Evolutionary conservation across 2,113 vertebrate genomes (phyloP).

Genomic region (Callipepla squamata): DNA sequence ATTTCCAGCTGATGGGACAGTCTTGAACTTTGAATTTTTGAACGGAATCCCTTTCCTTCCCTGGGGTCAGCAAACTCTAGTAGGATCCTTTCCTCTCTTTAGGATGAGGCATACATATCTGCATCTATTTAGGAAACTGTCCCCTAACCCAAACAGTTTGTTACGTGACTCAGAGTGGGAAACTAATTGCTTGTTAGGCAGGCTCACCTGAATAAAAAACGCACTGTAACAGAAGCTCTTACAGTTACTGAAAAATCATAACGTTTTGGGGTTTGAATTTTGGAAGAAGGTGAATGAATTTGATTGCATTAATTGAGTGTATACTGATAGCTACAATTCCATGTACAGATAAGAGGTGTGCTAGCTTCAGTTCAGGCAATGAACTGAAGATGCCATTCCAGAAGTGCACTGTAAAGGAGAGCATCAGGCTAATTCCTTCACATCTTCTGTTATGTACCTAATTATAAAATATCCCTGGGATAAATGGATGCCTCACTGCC

Average conservation of each 20-base stretch:
- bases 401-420: background rate
- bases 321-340: background rate
- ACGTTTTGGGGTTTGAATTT: background rate
- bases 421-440: background rate
- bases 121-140: background rate
- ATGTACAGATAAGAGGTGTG: background rate
- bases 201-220: background rate
- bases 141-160: background rate
- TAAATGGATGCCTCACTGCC: background rate
- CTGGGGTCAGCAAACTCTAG: background rate
- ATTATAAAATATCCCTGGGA: background rate
- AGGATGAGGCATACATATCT: background rate
- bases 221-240: background rate
- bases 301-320: background rate
- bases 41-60: background rate
- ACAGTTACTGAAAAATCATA: background rate
- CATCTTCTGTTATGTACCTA: background rate
- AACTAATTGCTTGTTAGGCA: background rate
- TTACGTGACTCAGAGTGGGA: background rate
- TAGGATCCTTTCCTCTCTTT: background rate
- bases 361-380: background rate
- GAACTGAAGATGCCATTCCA: background rate
- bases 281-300: background rate
- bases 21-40: background rate
- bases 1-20: background rate